Evolutionary conservation across 2,888 invertebrate genomes (phyloP), one percentile per base, ranked within the genome.

Genomic region (Drosophila neutralis): DNA sequence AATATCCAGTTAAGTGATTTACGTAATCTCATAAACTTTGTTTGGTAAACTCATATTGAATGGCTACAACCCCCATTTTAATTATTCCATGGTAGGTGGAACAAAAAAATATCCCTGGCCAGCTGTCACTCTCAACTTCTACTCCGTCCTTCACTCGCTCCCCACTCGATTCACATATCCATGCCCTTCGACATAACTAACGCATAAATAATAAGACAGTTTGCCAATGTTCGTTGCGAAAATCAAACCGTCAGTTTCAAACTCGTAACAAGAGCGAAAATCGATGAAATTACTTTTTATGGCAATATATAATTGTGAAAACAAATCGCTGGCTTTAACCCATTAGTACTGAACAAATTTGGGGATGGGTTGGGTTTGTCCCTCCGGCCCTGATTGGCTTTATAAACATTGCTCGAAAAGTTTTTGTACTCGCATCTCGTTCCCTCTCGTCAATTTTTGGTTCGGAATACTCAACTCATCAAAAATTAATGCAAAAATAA

Each of bases 401-500:
- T 76, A 80, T 80, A 68, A 78, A 80, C 73, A 80, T 76, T 72
- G 63, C 62, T 51, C 18, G 42, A 49, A 76, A 78, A 79, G 71
- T 80, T 76, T 74, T 67, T 72, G 58, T 79, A 49, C 48, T 68
- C 31, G 56, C 38, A 31, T 38, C 35, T 63, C 69, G 56, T 52
- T 60, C 58, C 54, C 33, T 57, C 38, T 69, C 74, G 57, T 74
- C 74, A 73, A 73, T 75, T 69, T 62, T 65, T 35, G 40, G 59
- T 42, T 59, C 54, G 42, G 45, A 68, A 76, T 79, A 53, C 63
- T 54, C 49, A 49, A 53, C 80, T 76, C 89, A 89, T 88, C 88
- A 89, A 89, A 90, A 87, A 83, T 89, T 87, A 87, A 87, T 88
- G 88, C 89, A 89, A 89, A 87, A 87, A 91, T 90, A 91, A 90